Evolutionary conservation across 2,113 vertebrate species (phyloP).

Genomic region (Quiscalus mexicanus): DNA sequence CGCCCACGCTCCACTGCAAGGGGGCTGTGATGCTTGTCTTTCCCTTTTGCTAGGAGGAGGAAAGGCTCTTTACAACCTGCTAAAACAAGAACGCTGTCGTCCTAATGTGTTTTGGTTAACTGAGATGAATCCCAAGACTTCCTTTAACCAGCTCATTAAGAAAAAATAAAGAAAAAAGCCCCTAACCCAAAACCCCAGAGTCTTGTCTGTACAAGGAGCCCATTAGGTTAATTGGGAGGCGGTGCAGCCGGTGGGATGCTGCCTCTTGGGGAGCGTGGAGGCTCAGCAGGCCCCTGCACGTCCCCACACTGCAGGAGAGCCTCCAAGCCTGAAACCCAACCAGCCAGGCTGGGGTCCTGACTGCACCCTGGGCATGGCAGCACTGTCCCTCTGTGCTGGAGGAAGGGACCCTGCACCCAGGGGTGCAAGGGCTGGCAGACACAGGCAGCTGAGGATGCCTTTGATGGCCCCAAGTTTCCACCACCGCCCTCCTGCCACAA

Average conservation of each 20-base stretch:
- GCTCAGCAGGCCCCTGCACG: background rate
- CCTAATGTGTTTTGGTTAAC: background rate
- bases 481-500: background rate
- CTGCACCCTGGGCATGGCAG: fast-evolving
- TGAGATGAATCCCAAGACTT: background rate
- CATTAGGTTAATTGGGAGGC: background rate
- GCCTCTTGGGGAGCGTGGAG: background rate
- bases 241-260: background rate
- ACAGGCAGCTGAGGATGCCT: background rate
- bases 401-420: background rate
- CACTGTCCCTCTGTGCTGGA: background rate
- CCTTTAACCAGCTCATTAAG: background rate
- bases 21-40: background rate
- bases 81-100: background rate
- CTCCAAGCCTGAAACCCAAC: background rate
- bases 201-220: background rate
- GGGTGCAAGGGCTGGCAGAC: background rate
- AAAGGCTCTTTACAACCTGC: background rate
- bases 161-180: background rate
- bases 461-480: background rate
- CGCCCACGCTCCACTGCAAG: fast-evolving
- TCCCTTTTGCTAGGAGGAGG: background rate
- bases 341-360: fast-evolving
- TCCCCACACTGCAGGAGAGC: background rate
- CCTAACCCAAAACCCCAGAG: background rate